Evolutionary conservation across 1,140 invertebrate species (phyloP), one percentile per base, ranked within the genome.

Genomic region (Scaptomyza pallida): DNA sequence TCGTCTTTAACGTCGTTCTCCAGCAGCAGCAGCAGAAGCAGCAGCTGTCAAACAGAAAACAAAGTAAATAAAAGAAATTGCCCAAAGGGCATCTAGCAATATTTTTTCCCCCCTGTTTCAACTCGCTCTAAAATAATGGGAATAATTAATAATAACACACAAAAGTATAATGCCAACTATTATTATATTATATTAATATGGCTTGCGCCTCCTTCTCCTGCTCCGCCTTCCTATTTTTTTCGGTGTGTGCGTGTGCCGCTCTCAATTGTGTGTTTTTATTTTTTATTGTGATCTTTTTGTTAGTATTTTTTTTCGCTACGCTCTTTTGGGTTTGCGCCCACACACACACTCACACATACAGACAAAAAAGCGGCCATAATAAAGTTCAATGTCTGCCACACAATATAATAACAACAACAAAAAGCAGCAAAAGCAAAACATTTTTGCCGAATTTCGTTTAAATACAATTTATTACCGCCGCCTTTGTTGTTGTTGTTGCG

Each of bases 311-410:
- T 17, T 44, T 60, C 13, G 35, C 40, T 55, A 43, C 50, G 50
- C 56, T 72, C 54, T 54, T 72, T 68, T 17, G 55, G 55, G 35
- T 41, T 41, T 30, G 40, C 63, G 45, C 80, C 70, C 64, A 65
- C 73, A 71, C 51, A 57, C 26, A 21, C n/a, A n/a, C n/a, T n/a
- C n/a, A n/a, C n/a, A n/a, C n/a, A n/a, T n/a, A n/a, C n/a, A n/a
- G n/a, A n/a, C n/a, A 54, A 48, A 67, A 67, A 57, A 56, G 55
- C 48, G 35, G 41, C 41, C 56, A 65, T 68, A 68, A 68, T 75
- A 86, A 86, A 81, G 73, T 86, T 86, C 62, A 86, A 78, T 81
- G 81, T 81, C 80, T 83, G 69, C 17, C 56, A 48, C 56, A 48
- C 45, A 64, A 30, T 37, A 69, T 35, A 61, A 56, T 37, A 62